A percentile compares a stretch with the other conserved stretches of the same genome.
These are phyloP conservation scores for Chironomus tepperi DNA, from an alignment of 1,140 invertebrate species.

Conservation along the genomic window DNA sequence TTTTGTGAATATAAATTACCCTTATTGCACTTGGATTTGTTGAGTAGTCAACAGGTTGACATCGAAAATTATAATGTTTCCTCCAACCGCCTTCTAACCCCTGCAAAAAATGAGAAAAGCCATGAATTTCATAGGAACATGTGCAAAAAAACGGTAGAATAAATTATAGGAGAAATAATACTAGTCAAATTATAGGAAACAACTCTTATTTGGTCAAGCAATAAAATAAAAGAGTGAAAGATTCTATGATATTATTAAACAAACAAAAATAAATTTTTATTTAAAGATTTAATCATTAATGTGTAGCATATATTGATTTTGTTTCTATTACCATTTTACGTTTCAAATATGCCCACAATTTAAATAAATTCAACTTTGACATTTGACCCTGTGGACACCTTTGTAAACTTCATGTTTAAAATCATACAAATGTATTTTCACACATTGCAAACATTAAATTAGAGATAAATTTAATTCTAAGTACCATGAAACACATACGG, in stretches of 20 bases:
- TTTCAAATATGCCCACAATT: not conserved
- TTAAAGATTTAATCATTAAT: slow-evolving; percentile 7
- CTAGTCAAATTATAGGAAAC: not conserved
- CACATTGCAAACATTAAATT: no score
- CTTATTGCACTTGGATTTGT: slow-evolving; percentile 59
- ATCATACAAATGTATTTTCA: no score
- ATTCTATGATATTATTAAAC: not conserved
- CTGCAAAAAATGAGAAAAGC: slow-evolving; percentile 27
- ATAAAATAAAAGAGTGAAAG: no score
- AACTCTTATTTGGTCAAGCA: no score
- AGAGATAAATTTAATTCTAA: no score
- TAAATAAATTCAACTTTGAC: slow-evolving; percentile 12
- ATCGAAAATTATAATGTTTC: slow-evolving; percentile 64
- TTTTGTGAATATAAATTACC: slow-evolving; percentile 46
- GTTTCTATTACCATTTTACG: not conserved
- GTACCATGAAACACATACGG: no score
- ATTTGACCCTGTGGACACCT: not conserved
- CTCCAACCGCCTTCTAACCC: slow-evolving; percentile 55
- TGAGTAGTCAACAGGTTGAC: slow-evolving; percentile 77
- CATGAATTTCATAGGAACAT: not conserved
- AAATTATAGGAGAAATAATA: not conserved
- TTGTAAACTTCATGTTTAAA: not conserved
- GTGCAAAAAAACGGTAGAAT: not conserved
- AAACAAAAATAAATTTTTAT: not conserved
- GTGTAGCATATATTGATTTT: not conserved